These are phyloP conservation scores for Cephonodes hylas DNA, from an alignment of 2,888 invertebrate species.

Conservation along the genomic window DNA sequence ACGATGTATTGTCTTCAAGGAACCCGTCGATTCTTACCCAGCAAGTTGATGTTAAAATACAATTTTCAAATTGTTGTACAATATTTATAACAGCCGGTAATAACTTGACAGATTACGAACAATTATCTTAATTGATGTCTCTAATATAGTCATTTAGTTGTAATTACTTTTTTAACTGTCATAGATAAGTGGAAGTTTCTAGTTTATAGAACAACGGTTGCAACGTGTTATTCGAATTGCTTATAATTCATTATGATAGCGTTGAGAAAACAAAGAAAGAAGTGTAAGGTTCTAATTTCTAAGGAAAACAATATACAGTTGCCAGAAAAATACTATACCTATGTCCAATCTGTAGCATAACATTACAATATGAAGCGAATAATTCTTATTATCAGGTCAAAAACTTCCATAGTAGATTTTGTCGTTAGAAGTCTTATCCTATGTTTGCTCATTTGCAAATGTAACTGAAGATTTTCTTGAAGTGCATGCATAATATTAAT, in stretches of 20 bases:
- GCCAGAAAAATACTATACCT: no score
- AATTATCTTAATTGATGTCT: not conserved
- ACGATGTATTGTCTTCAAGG: not conserved
- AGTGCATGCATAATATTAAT: no score
- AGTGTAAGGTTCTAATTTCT: no score
- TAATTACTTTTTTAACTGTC: not conserved
- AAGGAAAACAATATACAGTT: no score
- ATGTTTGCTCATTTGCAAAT: no score
- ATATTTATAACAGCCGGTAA: not conserved
- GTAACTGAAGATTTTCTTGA: no score
- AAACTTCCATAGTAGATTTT: no score
- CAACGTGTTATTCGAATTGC: not conserved
- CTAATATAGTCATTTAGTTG: not conserved
- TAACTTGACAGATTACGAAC: not conserved
- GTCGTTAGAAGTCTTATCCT: no score
- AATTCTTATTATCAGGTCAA: no score
- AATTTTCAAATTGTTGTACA: not conserved
- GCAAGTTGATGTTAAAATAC: not conserved
- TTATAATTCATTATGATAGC: not conserved
- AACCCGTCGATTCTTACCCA: not conserved
- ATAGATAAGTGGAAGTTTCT: not conserved
- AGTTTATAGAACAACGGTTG: not conserved
- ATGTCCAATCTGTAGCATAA: no score
- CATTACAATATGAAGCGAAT: no score
- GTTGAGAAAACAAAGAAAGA: no score